Conservation (phyloP, 2,888 invertebrate genomes). For the Nipponacmea schrenckii region DNA sequence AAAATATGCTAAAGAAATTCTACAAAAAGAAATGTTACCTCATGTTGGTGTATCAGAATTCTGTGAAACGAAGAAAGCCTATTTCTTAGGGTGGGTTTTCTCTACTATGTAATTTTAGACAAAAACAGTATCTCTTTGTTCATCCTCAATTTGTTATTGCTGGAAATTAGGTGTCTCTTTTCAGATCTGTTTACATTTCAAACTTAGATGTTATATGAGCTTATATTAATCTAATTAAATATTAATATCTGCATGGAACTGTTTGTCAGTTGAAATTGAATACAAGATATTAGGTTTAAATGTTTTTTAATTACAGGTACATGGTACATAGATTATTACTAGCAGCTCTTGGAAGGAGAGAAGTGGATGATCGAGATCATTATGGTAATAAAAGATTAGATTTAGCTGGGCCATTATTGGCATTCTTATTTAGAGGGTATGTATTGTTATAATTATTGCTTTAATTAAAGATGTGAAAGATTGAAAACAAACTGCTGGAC, state of each 20-base stretch:
- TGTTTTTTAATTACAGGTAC: conserved; percentile 73
- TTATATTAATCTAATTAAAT: no score
- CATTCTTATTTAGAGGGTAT: conserved; percentile 93
- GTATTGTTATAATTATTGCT: conserved; percentile 16
- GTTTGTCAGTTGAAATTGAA: no score
- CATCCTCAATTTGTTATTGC: no score
- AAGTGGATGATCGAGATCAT: conserved; percentile 99
- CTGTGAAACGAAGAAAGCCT: conserved; percentile 99
- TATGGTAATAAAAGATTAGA: conserved; percentile 99
- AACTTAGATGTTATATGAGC: no score
- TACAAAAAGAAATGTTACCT: conserved; percentile 99
- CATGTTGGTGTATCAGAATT: conserved; percentile 99
- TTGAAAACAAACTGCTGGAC: neutral
- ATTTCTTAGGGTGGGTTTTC: conserved; percentile 82
- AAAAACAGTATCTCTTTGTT: no score
- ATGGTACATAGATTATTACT: conserved; percentile 97
- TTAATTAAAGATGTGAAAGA: no score
- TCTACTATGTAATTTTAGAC: no score
- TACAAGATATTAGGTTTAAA: no score
- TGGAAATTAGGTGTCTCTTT: no score
- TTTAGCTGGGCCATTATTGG: conserved; percentile 94
- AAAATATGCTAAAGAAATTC: conserved; percentile 98
- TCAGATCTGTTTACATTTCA: no score
- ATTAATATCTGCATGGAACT: no score
- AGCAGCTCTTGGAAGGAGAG: conserved; percentile 89